Evolutionary conservation across 2,888 invertebrate genomes (phyloP), one percentile per base, ranked within the genome.

Genomic region (Stenchaetothrips biformis): DNA sequence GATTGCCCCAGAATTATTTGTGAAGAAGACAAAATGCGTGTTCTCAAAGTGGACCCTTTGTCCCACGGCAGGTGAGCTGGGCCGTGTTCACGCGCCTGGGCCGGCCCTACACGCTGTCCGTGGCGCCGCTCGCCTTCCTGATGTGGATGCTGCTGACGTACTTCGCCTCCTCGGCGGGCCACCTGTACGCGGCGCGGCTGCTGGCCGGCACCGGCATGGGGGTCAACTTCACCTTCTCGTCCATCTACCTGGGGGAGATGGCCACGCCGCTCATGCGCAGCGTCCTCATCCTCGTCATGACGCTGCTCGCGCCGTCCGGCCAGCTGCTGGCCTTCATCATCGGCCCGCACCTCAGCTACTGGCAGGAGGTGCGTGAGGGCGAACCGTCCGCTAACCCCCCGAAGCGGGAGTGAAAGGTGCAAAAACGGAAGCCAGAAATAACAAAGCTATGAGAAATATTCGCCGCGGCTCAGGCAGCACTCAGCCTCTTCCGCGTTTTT

Each of bases 141-240:
- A 25, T 25, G 21, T 25, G 25, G 21, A 2, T 21, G 67, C 67
- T 74, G 67, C 67, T 74, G 21, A 74, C 67, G 67, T 74, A 74
- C 67, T 74, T 74, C 67, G 67, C 67, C 67, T 8, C 67, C 21
- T 74, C 67, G 21, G 67, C 67, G 21, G 25, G 67, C 25, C 25
- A 21, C 21, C 67, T 74, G 67, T 74, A 74, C 67, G 67, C 67
- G 67, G 67, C 67, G 67, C 67, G 67, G 21, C 67, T 74, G 21
- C 67, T 74, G 21, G 21, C 67, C 21, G 67, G 67, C 67, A 25
- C 67, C 67, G 67, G 67, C 67, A 74, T 74, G 67, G 67, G 67
- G 2, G 25, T 74, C 67, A 74, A 74, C 67, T 74, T 74, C 67
- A 74, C 67, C 67, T 74, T 25, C 67, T 74, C 67, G 67, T 74